Base-by-base conservation (phyloP, 2,113 vertebrate genomes). In the Nyctibius bracteatus region DNA sequence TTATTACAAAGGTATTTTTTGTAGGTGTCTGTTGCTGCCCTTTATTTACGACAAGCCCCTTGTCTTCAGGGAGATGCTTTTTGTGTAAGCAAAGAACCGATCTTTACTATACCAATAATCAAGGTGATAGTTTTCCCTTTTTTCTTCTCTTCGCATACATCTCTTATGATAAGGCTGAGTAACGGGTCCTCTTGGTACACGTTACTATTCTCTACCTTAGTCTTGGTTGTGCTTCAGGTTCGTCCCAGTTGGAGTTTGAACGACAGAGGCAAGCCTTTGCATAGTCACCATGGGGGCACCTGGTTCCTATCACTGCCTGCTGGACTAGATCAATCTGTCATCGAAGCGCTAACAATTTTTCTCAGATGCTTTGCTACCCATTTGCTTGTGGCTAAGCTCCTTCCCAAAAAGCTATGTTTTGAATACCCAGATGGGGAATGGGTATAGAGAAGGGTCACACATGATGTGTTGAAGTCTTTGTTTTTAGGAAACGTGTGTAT, bases 401-500 rank as follows among this genome's bases (percentile, higher is more conserved):
- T 73, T 73, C 37, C 71, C 52, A 44, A 54, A 66, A 19, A 11
- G 15, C 4, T n/a, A 3, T 15, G 33, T 74, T 72, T 55, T 52
- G 66, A 47, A 33, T 44, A 31, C 35, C 24, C 10, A 28, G 19
- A 10, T 57, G 23, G 5, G n/a, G 59, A 63, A 23, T 20, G 44
- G 14, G 12, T 37, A n/a, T 49, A 55, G 41, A 5, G 47, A 43
- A 21, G 25, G 58, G n/a, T 66, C 51, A 30, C 2, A 1, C 2
- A 0, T 0, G 8, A 7, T 2, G 4, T 1, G 0, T 25, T 52
- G 41, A 75, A 37, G 57, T 17, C 33, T 73, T 67, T 21, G 59
- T 52, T 63, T 55, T 44, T 35, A 19, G 54, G 57, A 65, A 44
- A 35, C 1, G 1, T 14, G 2, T 0, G 0, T n/a, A 6, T 43